Conservation (phyloP, 2,113 vertebrate genomes). For the Castor canadensis region DNA sequence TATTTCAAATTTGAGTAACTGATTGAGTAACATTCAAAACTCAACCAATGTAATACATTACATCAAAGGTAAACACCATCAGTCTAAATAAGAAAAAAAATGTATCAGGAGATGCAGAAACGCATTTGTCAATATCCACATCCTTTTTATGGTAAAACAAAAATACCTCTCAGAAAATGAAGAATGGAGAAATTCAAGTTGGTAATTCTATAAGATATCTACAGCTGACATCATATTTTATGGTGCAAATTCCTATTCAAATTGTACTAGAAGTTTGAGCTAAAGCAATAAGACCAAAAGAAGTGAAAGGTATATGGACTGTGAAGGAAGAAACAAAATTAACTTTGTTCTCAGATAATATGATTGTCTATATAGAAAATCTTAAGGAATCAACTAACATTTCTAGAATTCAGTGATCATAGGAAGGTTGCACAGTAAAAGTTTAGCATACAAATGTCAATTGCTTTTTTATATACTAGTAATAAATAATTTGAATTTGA, state of each 20-base stretch:
- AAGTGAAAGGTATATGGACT: background rate
- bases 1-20: background rate
- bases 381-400: too few species aligned
- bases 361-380: background rate
- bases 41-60: background rate
- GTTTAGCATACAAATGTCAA: background rate
- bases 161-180: background rate
- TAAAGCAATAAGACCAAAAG: background rate
- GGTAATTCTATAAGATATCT: background rate
- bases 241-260: background rate
- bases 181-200: background rate
- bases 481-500: background rate
- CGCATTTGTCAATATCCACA: background rate
- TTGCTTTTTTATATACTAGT: background rate
- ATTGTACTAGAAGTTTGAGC: background rate
- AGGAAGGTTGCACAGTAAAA: too few species aligned
- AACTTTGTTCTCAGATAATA: background rate
- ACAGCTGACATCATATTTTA: background rate
- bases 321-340: background rate
- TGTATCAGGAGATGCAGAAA: background rate
- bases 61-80: too few species aligned
- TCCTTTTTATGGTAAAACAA: background rate
- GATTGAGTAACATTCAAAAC: background rate
- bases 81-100: background rate
- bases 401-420: too few species aligned